These are phyloP conservation scores for Eupristina koningsbergeri DNA, from an alignment of 1,140 invertebrate genomes.

Conservation along the genomic window DNA sequence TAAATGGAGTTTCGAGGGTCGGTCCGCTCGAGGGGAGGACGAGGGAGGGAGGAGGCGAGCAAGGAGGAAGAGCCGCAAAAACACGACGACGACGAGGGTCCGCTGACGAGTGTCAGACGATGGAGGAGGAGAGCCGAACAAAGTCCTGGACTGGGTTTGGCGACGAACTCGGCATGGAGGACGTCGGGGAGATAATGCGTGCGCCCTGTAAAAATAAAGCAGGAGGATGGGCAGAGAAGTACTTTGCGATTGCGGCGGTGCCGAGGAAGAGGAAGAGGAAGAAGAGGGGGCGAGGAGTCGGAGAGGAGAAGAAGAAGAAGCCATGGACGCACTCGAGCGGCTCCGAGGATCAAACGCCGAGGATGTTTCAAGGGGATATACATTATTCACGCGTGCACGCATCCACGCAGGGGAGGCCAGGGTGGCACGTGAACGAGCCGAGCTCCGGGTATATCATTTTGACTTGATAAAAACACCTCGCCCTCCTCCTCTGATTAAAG, in stretches of 20 bases:
- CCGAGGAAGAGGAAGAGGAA: too few species aligned
- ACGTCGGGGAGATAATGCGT: background rate
- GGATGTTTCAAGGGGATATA: background rate
- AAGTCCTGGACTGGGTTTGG: background rate
- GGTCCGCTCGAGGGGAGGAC: too few species aligned
- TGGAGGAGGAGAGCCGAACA: background rate
- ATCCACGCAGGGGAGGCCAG: too few species aligned
- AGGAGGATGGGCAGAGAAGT: background rate
- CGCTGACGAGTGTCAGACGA: background rate
- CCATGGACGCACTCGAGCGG: background rate
- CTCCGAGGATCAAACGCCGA: background rate
- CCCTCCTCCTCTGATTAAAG: too few species aligned
- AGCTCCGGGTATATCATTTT: too few species aligned
- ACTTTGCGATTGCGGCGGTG: too few species aligned
- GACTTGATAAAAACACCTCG: too few species aligned
- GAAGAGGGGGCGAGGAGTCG: background rate
- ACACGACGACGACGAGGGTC: background rate
- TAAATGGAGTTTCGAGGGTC: background rate
- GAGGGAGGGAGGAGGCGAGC: too few species aligned
- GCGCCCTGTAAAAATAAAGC: slow-evolving; percentile 7
- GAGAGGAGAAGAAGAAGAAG: background rate
- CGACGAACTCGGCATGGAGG: background rate
- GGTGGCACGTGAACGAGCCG: too few species aligned
- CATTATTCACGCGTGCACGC: background rate
- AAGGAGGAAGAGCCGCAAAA: background rate